Evolutionary conservation across 2,888 invertebrate genomes (phyloP), one percentile per base, ranked within the genome.

Genomic region (Monoplex corrugatus): DNA sequence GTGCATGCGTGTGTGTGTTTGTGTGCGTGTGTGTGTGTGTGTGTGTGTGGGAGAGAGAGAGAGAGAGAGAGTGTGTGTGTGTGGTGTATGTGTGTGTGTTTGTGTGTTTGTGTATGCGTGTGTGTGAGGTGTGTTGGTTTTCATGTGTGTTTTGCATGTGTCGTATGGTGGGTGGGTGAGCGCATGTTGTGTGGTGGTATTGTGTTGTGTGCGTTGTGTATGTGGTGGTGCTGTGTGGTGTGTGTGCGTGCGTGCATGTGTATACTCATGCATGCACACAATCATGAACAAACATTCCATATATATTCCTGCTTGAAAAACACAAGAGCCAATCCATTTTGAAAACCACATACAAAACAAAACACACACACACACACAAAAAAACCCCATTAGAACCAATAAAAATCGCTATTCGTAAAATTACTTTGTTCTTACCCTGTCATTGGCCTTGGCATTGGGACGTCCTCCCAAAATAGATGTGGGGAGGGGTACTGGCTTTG

Each of bases 371-470:
- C n/a, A n/a, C 44, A 35, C 43, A 43, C 8, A 80, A 6, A 43
- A n/a, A n/a, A n/a, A n/a, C n/a, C n/a, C n/a, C n/a, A n/a, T n/a
- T n/a, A n/a, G n/a, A n/a, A n/a, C n/a, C n/a, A 57, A 57, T 57
- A 10, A 57, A 57, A 57, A 16, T 57, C 16, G 19, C 10, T 32
- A 72, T n/a, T 2, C 68, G 23, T 23, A 72, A 72, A 2, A 10
- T 28, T 10, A 72, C 10, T 10, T 16, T 68, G 10, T 38, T 35
- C 87, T 83, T 91, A 95, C 96, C 93, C 93, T 94, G 10, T 91
- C 90, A 87, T 96, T 95, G 19, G 94, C 94, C 43, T 92, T 89
- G 28, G 95, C 95, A 84, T 93, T 94, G 38, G 95, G 95, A 86
- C 95, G 92, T 35, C 95, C 95, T 83, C 95, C 94, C 89, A 93